phyloP scores from a whole-genome alignment of 2,797 vertebrate species.

The Morus bassanus region DNA sequence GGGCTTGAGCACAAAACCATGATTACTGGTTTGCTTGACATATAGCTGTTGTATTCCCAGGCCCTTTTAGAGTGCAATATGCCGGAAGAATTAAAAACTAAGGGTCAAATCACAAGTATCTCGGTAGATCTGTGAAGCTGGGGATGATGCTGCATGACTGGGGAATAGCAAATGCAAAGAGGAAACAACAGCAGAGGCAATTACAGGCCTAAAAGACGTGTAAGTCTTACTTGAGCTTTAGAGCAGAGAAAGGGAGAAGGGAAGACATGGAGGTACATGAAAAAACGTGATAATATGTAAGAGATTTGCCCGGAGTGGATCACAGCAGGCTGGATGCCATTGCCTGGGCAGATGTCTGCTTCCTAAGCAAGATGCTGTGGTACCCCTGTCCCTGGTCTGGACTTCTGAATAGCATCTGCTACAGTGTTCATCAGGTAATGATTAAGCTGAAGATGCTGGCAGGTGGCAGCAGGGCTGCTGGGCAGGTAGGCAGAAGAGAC shows the following conservation, averaged over 20 bases:
- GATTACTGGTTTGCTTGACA: not conserved
- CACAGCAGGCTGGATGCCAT: not conserved
- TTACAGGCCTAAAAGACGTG: not conserved
- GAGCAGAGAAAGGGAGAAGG: not conserved
- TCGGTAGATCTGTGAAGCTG: not conserved
- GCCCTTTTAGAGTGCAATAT: not conserved
- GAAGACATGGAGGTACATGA: not conserved
- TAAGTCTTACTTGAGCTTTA: not conserved
- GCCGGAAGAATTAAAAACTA: not conserved
- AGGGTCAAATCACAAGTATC: not conserved
- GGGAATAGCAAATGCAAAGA: not conserved
- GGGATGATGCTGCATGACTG: not conserved
- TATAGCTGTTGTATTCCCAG: not conserved
- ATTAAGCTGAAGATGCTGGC: not conserved
- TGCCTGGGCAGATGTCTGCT: not conserved
- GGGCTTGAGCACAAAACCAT: rapidly evolving
- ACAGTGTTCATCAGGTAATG: rapidly evolving
- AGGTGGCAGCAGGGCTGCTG: not conserved
- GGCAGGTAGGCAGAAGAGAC: not conserved
- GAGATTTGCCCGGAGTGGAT: not conserved
- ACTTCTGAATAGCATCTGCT: rapidly evolving
- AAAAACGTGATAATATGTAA: rapidly evolving
- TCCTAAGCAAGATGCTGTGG: not conserved
- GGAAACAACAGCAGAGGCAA: not conserved
- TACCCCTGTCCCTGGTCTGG: not conserved